phyloP scores from a whole-genome alignment of 2,113 vertebrate species.

The Clarias macrocephalus region DNA sequence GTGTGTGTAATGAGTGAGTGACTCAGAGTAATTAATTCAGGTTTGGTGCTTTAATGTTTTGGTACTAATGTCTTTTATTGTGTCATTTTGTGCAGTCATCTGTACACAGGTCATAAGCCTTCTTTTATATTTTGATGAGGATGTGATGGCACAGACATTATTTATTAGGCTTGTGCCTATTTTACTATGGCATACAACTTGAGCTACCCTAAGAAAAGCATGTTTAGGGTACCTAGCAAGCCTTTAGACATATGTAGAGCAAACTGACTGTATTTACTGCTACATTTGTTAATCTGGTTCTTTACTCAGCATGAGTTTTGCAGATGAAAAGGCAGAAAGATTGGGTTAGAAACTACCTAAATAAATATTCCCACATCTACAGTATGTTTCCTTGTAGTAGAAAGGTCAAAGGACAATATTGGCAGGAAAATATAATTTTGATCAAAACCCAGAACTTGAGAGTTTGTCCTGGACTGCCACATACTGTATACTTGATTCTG shows the following conservation, averaged over 20 bases:
- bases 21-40: too few species aligned
- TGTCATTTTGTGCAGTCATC: not conserved
- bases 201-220: not conserved
- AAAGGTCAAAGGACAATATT: not conserved
- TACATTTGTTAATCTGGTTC: not conserved
- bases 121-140: not conserved
- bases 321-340: not conserved
- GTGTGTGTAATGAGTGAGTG: too few species aligned
- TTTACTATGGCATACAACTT: not conserved
- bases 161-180: not conserved
- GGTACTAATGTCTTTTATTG: not conserved
- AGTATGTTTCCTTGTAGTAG: not conserved
- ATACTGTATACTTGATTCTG: not conserved
- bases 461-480: not conserved
- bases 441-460: not conserved
- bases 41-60: not conserved
- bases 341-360: not conserved
- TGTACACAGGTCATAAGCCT: not conserved
- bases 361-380: not conserved
- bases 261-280: not conserved
- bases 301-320: not conserved
- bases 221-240: not conserved
- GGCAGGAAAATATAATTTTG: not conserved
- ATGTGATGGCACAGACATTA: not conserved
- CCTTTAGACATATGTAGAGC: not conserved